phyloP scores from a whole-genome alignment of 1,140 invertebrate species.

The Papilio machaon region DNA sequence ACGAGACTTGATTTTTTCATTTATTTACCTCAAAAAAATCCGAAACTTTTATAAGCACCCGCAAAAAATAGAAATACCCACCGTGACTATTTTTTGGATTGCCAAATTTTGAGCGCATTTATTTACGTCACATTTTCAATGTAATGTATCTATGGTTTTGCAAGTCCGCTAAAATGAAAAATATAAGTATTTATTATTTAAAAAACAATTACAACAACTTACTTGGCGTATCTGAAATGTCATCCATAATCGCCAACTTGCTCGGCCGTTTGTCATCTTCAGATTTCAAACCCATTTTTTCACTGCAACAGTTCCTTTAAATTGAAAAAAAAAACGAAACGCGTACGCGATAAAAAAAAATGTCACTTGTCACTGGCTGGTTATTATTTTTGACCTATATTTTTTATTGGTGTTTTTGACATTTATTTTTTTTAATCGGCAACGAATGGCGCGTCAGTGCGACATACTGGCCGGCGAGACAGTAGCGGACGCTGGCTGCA shows the following conservation, averaged over 20 bases:
- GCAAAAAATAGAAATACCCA: neutral
- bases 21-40: too few species aligned
- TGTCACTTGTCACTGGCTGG: conserved; percentile 41
- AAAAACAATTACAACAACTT: conserved; percentile 54
- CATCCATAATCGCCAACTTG: conserved; percentile 79
- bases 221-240: conserved; percentile 68
- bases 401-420: conserved; percentile 58
- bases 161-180: neutral
- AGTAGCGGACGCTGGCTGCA: conserved; percentile 61
- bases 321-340: conserved; percentile 51
- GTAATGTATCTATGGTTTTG: neutral
- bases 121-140: neutral
- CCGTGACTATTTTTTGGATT: neutral
- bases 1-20: neutral
- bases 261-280: conserved; percentile 77
- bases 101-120: too few species aligned
- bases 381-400: conserved; percentile 64
- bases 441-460: conserved; percentile 59
- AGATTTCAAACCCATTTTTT: conserved; percentile 75
- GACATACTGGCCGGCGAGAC: conserved; percentile 54
- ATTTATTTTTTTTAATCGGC: conserved; percentile 53
- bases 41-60: neutral
- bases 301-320: conserved; percentile 53
- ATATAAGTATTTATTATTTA: conserved; percentile 15
- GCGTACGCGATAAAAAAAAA: conserved; percentile 42